Conservation (phyloP, 2,113 vertebrate genomes). For the Panthera tigris region DNA sequence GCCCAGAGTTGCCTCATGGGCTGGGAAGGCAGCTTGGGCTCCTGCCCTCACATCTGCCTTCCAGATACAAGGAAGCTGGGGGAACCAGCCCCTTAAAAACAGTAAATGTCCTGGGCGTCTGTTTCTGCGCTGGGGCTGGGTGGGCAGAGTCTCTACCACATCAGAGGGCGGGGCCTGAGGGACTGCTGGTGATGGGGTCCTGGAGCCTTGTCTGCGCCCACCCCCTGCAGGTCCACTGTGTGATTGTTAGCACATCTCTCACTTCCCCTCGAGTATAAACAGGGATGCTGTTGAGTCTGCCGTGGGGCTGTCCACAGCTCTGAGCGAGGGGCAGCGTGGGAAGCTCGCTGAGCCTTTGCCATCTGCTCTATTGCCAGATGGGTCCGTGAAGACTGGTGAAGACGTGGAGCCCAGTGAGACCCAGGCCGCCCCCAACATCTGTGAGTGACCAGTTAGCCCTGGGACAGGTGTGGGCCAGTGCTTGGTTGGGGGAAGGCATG, state of each 20-base stretch:
- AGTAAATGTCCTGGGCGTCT: neutral
- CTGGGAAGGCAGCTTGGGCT: neutral
- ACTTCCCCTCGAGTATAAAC: neutral
- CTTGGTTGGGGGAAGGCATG: neutral
- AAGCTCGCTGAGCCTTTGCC: neutral
- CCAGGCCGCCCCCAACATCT: neutral
- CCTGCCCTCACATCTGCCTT: conserved; percentile 19
- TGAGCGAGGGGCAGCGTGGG: neutral
- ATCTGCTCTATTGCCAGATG: neutral
- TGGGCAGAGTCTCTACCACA: neutral
- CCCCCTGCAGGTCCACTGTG: too few relatives aligned
- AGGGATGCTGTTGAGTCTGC: neutral
- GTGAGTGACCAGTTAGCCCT: neutral
- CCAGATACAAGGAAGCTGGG: neutral
- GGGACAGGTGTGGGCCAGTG: too few relatives aligned
- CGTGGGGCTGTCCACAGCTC: neutral
- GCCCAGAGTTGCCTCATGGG: neutral
- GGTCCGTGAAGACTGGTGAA: neutral
- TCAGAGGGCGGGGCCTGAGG: neutral
- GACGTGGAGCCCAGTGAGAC: neutral
- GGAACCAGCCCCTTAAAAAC: neutral
- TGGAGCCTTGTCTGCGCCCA: neutral
- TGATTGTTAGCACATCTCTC: neutral
- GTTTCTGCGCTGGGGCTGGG: neutral
- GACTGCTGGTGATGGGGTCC: neutral